Base-by-base conservation (phyloP, 2,113 vertebrate species). In the Tupaia tana region DNA sequence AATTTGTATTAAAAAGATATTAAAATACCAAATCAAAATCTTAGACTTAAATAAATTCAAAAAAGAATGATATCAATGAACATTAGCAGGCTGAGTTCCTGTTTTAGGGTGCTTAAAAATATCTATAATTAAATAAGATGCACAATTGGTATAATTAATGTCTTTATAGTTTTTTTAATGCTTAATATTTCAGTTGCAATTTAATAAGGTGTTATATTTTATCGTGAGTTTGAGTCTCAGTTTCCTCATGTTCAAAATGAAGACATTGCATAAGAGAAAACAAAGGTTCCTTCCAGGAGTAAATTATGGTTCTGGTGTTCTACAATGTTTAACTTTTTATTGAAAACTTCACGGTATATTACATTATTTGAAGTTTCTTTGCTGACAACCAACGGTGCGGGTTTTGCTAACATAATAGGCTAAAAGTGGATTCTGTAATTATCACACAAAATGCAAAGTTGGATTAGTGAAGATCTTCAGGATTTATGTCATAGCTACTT, bases 221-320 rank as follows among this genome's bases (percentile, higher is more conserved):
- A 77, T 24, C 78, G 9, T 77, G 63, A 91, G 24, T 8, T 95
- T 90, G 34, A 52, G 11, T 43, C 19, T 91, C 58, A 73, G 29
- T 90, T 70, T 87, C 19, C 67, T 88, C n/a, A 29, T 71, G 25
- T 89, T 95, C 70, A 88, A 89, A 78, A 77, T 86, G 58, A 90
- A 14, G 27, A 84, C 7, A 63, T 89, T 81, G 11, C 16, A 78
- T 8, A 71, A 43, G 31, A 82, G 88, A n/a, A 71, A 77, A 71
- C 0, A 63, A 75, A 67, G 2, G 0, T 95, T 54, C 16, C 14
- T 90, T 90, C 67, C 10, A 52, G 67, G 59, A 79, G 34, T 1
- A 82, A 82, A 92, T 73, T 4, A 54, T 27, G 61, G 8, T 80
- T 93, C 67, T 74, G 20, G 2, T 61, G 5, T 43, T 79, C 31